A percentile compares a stretch with the other conserved stretches of the same genome.
Evolutionary conservation across 2,113 vertebrate genomes (phyloP).

Genomic region (Dasyprocta punctata): DNA sequence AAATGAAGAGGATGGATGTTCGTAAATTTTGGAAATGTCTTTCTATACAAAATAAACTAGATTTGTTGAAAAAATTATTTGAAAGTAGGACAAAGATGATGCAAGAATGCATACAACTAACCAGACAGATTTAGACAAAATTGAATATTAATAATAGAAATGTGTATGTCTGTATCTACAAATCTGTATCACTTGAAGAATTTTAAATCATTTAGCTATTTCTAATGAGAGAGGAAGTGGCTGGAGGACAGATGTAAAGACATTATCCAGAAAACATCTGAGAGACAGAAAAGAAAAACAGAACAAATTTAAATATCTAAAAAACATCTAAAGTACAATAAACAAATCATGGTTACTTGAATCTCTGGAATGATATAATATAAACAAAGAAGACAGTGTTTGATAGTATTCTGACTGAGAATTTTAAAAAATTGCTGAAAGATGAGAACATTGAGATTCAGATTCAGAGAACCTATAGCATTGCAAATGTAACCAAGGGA

Average conservation of each 20-base stretch:
- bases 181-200: not conserved
- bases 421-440: not conserved
- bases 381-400: not conserved
- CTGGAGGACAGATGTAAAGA: not conserved
- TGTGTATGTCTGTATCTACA: not conserved
- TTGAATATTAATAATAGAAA: not conserved
- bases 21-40: slow-evolving; percentile 93
- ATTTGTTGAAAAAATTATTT: slow-evolving; percentile 84
- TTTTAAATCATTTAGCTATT: not conserved
- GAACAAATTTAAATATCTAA: not conserved
- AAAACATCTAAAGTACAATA: not conserved
- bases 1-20: slow-evolving; percentile 90
- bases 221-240: not conserved
- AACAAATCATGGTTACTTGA: not conserved
- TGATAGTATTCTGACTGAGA: not conserved
- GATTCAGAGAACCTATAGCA: not conserved
- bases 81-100: not conserved
- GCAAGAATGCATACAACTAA: not conserved
- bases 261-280: not conserved
- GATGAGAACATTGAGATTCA: not conserved
- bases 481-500: not conserved
- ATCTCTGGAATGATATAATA: not conserved
- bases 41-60: slow-evolving; percentile 94
- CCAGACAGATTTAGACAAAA: not conserved
- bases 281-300: not conserved